Percentiles rank a stretch among this genome's conserved stretches.
Evolutionary conservation across 2,888 invertebrate genomes (phyloP).

Genomic region (Cosmia pyralina): DNA sequence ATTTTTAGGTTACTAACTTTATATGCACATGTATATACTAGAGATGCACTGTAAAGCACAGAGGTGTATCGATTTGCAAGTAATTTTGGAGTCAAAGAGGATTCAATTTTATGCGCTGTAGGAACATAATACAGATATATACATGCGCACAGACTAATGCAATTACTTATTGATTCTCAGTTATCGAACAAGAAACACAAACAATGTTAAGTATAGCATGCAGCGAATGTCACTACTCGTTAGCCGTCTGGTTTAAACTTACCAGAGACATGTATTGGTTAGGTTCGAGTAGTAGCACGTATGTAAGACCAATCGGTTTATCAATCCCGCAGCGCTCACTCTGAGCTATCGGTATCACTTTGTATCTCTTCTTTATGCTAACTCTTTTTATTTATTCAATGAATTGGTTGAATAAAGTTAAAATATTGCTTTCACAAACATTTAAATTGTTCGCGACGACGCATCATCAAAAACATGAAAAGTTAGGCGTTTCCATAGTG

Average conservation of each 20-base stretch:
- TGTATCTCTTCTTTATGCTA: conserved; percentile 42
- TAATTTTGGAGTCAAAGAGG: neutral
- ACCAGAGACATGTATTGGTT: conserved; percentile 29
- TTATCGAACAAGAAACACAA: conserved; percentile 11
- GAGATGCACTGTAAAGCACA: neutral
- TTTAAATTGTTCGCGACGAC: neutral
- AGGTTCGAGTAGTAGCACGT: conserved; percentile 6
- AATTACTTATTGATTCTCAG: conserved; percentile 7
- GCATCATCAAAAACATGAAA: too few species aligned
- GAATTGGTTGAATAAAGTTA: conserved; percentile 3
- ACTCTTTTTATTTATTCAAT: conserved; percentile 34
- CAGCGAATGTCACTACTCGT: conserved; percentile 27
- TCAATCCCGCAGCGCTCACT: conserved; percentile 37
- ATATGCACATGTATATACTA: neutral
- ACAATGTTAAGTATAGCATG: conserved; percentile 14
- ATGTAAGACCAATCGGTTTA: conserved; percentile 29
- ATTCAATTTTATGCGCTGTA: neutral
- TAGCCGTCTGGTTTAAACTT: conserved; percentile 18
- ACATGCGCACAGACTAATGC: neutral
- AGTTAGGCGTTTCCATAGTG: too few species aligned
- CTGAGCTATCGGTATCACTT: conserved; percentile 38
- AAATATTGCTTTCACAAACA: neutral
- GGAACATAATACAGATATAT: neutral
- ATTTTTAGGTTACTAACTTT: neutral
- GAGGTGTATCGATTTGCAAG: neutral